Percentiles rank a stretch among this genome's conserved stretches.
phyloP scores from a whole-genome alignment of 2,888 invertebrate species.

The Clanis bilineata region DNA sequence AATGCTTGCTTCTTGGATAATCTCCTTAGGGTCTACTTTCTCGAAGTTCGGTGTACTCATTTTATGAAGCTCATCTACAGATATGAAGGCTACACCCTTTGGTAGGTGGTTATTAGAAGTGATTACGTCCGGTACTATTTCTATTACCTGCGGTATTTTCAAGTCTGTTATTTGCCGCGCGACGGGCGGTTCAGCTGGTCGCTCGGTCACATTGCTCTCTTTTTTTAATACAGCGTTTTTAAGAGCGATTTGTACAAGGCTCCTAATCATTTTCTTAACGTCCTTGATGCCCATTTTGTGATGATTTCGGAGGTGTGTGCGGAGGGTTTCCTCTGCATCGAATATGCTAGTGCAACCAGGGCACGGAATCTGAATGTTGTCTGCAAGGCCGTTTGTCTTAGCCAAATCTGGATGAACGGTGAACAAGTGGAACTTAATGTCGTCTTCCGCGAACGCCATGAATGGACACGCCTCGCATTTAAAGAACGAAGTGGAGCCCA shows the following conservation, averaged over 20 bases:
- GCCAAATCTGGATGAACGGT: slow-evolving; percentile 73
- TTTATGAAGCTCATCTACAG: slow-evolving; percentile 71
- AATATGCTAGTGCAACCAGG: slow-evolving; percentile 87
- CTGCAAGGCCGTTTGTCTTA: slow-evolving; percentile 77
- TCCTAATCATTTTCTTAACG: slow-evolving; percentile 81
- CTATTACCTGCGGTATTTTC: slow-evolving; percentile 74
- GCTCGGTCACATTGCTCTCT: slow-evolving; percentile 44
- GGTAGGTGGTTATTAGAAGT: slow-evolving; percentile 58
- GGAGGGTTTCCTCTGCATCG: slow-evolving; percentile 83
- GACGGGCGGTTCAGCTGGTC: slow-evolving; percentile 30
- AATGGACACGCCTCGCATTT: slow-evolving; percentile 81
- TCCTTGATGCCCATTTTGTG: slow-evolving; percentile 85
- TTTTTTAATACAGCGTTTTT: slow-evolving; percentile 73
- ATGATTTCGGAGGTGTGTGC: slow-evolving; percentile 85
- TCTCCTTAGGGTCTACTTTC: slow-evolving; percentile 73
- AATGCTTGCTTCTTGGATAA: slow-evolving; percentile 75
- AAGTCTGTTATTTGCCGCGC: slow-evolving; percentile 52
- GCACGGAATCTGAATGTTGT: slow-evolving; percentile 82
- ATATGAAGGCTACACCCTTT: slow-evolving; percentile 71
- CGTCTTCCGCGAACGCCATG: slow-evolving; percentile 78
- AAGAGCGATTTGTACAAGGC: slow-evolving; percentile 73
- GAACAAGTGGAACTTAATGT: slow-evolving; percentile 78
- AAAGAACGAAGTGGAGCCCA: slow-evolving; percentile 76
- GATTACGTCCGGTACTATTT: slow-evolving; percentile 66
- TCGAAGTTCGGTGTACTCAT: slow-evolving; percentile 77